phyloP scores from a whole-genome alignment of 1,140 invertebrate genomes.

The Euschistus heros region DNA sequence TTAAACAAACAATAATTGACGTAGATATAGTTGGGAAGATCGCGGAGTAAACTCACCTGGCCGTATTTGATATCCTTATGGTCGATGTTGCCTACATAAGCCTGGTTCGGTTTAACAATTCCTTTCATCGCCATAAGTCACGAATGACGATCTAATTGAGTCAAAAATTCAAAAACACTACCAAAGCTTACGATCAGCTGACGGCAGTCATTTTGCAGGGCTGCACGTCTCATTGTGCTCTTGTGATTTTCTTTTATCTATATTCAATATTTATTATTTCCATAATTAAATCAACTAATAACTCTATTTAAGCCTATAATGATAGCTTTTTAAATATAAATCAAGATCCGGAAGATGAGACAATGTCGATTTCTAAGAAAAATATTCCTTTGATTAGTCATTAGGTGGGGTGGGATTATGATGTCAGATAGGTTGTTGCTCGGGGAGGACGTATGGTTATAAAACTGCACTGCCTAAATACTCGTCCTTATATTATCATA shows the following conservation, averaged over 20 bases:
- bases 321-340: no score
- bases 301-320: no score
- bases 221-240: not conserved
- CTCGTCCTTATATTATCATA: no score
- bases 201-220: not conserved
- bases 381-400: slow-evolving; percentile 9
- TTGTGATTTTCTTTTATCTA: not conserved
- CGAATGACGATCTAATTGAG: not conserved
- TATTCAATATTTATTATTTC: not conserved
- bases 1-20: no score
- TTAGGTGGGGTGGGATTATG: not conserved
- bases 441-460: no score
- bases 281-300: not conserved
- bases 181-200: not conserved
- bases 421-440: slow-evolving; percentile 8
- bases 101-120: not conserved
- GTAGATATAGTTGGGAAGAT: no score
- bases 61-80: slow-evolving; percentile 2
- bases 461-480: no score
- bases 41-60: not conserved
- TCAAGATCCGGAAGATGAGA: no score
- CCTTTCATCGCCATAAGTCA: slow-evolving; percentile 5
- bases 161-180: slow-evolving; percentile 3
- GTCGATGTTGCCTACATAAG: not conserved
- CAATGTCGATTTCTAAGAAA: no score